Evolutionary conservation across 2,797 vertebrate species (phyloP).

Genomic region (Ficedula albicollis): DNA sequence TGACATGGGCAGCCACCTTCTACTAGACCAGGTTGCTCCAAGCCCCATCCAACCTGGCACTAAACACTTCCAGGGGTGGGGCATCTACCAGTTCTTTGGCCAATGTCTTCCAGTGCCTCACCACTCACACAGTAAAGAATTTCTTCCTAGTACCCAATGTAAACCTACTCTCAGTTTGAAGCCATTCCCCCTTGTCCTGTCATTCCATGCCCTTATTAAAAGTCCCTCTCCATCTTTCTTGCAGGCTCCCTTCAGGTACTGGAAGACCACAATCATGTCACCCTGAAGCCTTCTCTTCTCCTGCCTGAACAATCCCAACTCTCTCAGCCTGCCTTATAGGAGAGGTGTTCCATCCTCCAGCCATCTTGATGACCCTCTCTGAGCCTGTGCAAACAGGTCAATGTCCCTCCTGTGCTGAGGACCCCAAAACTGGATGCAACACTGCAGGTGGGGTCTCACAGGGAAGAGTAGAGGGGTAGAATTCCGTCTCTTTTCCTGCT

Average conservation of each 20-base stretch:
- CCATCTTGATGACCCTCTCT: not conserved
- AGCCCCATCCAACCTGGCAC: not conserved
- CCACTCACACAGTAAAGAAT: not conserved
- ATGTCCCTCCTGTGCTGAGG: not conserved
- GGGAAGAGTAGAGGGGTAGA: not conserved
- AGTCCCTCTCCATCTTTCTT: not conserved
- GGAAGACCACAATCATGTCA: not conserved
- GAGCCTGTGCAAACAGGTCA: not conserved
- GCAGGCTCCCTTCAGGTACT: not conserved
- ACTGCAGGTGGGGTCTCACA: not conserved
- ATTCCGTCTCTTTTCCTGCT: not conserved
- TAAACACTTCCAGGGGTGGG: not conserved
- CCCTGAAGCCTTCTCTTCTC: not conserved
- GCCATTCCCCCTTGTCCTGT: not conserved
- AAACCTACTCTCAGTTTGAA: not conserved
- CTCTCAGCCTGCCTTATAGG: not conserved
- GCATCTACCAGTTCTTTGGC: not conserved
- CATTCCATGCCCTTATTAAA: not conserved
- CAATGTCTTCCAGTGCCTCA: not conserved
- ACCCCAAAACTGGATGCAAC: not conserved
- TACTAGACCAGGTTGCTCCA: not conserved
- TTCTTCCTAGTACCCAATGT: not conserved
- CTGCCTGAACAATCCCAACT: not conserved
- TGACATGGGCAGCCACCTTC: not conserved
- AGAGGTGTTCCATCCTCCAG: not conserved